Conservation (phyloP, 2,797 vertebrate species). For the Leptatherina wallacei region DNA sequence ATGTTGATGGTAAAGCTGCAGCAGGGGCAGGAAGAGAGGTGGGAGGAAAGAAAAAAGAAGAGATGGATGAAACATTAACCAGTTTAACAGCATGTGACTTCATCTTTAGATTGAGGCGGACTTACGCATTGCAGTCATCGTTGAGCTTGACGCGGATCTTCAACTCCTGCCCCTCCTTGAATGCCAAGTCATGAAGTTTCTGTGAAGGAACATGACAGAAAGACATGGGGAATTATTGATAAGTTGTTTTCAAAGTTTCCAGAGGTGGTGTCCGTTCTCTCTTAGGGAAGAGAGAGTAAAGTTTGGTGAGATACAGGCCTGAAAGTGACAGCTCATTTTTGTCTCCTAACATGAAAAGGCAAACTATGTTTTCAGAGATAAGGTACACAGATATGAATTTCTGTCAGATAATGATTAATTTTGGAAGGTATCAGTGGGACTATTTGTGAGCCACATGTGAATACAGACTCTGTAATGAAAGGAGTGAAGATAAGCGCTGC, state of each 20-base stretch:
- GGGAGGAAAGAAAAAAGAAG: not conserved
- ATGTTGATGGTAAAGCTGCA: constrained; percentile 84
- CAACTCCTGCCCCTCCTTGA: constrained; percentile 79
- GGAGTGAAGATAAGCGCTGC: not conserved
- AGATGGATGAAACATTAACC: constrained; percentile 1
- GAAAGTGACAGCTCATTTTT: not conserved
- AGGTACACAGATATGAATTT: not conserved
- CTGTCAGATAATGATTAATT: not conserved
- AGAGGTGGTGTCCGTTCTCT: not conserved
- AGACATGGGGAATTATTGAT: not conserved
- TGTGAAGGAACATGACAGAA: constrained; percentile 35
- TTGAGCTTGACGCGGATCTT: constrained; percentile 75
- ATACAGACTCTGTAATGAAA: not conserved
- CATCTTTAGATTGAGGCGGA: not conserved
- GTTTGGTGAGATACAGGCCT: not conserved
- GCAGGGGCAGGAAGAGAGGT: not conserved
- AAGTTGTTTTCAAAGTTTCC: not conserved
- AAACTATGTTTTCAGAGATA: not conserved
- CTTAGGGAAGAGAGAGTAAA: not conserved
- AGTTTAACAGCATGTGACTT: rapidly evolving
- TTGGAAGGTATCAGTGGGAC: not conserved
- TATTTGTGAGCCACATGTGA: not conserved
- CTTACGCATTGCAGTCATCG: constrained; percentile 37
- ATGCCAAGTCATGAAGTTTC: constrained; percentile 74
- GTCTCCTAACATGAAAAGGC: no score